A percentile compares a stretch with the other conserved stretches of the same genome.
These are phyloP conservation scores for Halichondria panicea DNA, from an alignment of 37 sponge, comb jelly and placozoan genomes.

Conservation along the genomic window DNA sequence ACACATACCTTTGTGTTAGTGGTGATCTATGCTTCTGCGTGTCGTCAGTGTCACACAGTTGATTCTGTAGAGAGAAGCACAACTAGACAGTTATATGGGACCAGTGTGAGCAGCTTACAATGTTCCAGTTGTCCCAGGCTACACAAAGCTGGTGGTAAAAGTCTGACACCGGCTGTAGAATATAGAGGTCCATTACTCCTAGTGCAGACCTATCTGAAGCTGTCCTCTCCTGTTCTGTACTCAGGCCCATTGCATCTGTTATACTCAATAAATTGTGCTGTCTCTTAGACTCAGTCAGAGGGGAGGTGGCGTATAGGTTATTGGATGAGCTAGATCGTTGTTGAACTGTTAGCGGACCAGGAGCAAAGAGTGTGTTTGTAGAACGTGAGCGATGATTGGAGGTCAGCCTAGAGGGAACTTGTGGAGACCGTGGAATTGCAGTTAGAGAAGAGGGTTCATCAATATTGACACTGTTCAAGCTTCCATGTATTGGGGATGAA, in stretches of 20 bases:
- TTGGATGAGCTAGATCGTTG: not conserved
- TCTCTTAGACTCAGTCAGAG: not conserved
- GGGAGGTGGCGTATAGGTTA: not conserved
- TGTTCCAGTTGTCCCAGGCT: slow-evolving; percentile 35
- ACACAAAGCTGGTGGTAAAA: slow-evolving; percentile 35
- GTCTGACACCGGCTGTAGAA: slow-evolving; percentile 41
- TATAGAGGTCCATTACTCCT: slow-evolving; percentile 38
- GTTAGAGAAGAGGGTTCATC: no score
- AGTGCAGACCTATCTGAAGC: not conserved
- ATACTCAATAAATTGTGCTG: not conserved
- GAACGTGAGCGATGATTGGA: not conserved
- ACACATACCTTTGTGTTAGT: not conserved
- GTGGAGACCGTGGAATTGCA: no score
- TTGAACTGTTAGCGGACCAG: not conserved
- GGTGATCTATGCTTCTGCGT: not conserved
- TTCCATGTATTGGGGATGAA: no score
- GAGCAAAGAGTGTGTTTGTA: no score
- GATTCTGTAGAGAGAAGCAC: not conserved
- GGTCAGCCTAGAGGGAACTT: not conserved
- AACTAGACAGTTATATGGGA: not conserved
- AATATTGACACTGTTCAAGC: no score
- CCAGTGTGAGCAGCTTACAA: slow-evolving; percentile 27
- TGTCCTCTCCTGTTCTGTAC: not conserved
- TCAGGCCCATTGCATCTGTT: not conserved
- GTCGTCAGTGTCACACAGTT: not conserved